Evolutionary conservation across 2,888 invertebrate genomes (phyloP), one percentile per base, ranked within the genome.

Genomic region (Lepidocyrtinus sp.): DNA sequence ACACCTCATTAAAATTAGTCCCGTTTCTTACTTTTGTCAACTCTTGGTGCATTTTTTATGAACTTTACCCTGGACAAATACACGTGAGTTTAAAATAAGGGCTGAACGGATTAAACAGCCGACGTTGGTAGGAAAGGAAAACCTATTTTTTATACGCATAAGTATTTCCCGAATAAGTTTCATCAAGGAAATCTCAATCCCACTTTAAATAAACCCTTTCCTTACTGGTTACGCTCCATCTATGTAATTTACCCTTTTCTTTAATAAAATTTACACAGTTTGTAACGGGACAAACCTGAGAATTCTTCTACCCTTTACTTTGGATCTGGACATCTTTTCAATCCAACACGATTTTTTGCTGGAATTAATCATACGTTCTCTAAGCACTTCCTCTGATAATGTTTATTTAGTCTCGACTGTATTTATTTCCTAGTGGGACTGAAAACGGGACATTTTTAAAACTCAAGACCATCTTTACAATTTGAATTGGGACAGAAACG

Each of bases 401-500:
- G n/a, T 55, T 55, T 55, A 17, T n/a, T 55, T 55, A 55, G 17
- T n/a, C 55, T 55, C 17, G n/a, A n/a, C n/a, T n/a, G n/a, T n/a
- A n/a, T n/a, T n/a, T n/a, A n/a, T n/a, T n/a, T n/a, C n/a, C n/a
- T n/a, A n/a, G n/a, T n/a, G n/a, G n/a, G n/a, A n/a, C n/a, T 7
- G 36, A 36, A 36, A 55, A 55, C 55, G 55, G 55, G 55, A 55
- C 55, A 55, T 55, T 55, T 55, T 55, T 3, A 55, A 55, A 55
- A 9, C 55, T 55, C 55, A 36, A 36, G 12, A 36, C 5, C 36
- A n/a, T 36, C 12, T 36, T 36, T 55, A 55, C 17, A 46, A 22
- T 46, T 17, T 17, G 46, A 21, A 55, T 59, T 21, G 27, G 55
- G 22, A 68, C 24, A 61, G 67, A 68, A 73, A 78, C 68, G 78